Percentiles rank a stretch among this genome's conserved stretches.
Evolutionary conservation across 2,113 vertebrate species (phyloP).

Genomic region (Asarcornis scutulata): DNA sequence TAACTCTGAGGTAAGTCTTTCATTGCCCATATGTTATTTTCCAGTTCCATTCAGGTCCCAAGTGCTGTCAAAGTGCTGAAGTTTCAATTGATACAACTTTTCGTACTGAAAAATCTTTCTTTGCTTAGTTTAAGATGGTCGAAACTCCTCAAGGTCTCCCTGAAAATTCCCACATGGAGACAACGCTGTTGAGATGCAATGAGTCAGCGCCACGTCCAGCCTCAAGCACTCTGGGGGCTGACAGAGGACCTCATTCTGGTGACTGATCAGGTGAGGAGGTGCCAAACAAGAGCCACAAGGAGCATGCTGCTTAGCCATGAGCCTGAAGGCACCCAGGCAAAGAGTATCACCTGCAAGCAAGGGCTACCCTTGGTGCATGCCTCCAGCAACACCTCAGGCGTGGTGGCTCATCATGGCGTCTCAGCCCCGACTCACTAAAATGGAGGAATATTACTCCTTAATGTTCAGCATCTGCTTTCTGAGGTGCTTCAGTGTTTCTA

Average conservation of each 20-base stretch:
- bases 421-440: fast-evolving
- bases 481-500: neutral
- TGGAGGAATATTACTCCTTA: neutral
- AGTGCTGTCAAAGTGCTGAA: neutral
- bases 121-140: neutral
- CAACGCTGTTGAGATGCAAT: neutral
- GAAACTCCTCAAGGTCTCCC: neutral
- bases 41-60: neutral
- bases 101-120: neutral
- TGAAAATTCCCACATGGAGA: neutral
- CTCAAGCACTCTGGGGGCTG: neutral
- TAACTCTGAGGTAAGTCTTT: neutral
- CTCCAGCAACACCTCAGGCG: neutral
- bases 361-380: neutral
- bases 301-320: neutral
- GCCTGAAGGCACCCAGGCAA: neutral
- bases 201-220: neutral
- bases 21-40: neutral
- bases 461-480: fast-evolving
- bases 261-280: neutral
- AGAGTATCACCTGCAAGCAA: neutral
- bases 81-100: neutral
- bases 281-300: fast-evolving
- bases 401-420: fast-evolving
- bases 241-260: neutral